These are phyloP conservation scores for Dendrophyllia cribrosa DNA, from an alignment of 64 coral and sea anemone species.

Conservation along the genomic window DNA sequence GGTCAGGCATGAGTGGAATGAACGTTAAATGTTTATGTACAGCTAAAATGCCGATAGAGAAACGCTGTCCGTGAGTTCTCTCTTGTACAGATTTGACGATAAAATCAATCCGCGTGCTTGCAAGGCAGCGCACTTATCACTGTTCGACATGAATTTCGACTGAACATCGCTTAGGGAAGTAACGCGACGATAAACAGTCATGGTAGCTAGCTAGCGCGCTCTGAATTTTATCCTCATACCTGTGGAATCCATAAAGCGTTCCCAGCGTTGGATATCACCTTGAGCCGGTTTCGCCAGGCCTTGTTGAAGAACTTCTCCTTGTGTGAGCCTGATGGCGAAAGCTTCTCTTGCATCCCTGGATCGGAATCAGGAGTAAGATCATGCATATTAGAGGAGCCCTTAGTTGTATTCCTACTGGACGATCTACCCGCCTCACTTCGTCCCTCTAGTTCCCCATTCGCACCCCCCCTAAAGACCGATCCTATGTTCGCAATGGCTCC, in stretches of 20 bases:
- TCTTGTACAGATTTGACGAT: slow-evolving; percentile 63
- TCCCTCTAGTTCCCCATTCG: slow-evolving; percentile 28
- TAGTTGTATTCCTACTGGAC: background rate
- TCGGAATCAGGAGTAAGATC: slow-evolving; percentile 29
- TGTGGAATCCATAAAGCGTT: slow-evolving; percentile 85
- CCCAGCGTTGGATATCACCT: slow-evolving; percentile 91
- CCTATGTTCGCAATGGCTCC: slow-evolving; percentile 65
- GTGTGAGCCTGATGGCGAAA: slow-evolving; percentile 60
- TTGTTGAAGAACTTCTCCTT: slow-evolving; percentile 94
- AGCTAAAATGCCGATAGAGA: slow-evolving; percentile 18
- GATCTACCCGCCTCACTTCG: slow-evolving; percentile 22
- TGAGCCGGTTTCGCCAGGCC: slow-evolving; percentile 86
- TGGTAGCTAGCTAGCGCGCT: background rate
- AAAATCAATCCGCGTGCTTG: slow-evolving; percentile 43
- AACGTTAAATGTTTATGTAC: slow-evolving; percentile 1
- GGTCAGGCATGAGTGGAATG: slow-evolving; percentile 83
- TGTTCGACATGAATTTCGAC: background rate
- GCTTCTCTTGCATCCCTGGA: slow-evolving; percentile 93
- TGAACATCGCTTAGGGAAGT: background rate
- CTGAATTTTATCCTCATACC: slow-evolving; percentile 15
- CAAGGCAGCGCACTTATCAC: background rate
- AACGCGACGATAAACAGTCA: slow-evolving; percentile 24
- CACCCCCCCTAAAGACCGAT: slow-evolving; percentile 53
- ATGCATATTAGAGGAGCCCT: slow-evolving; percentile 2
- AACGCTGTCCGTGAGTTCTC: slow-evolving; percentile 61